Evolutionary conservation across 2,888 invertebrate genomes (phyloP).

Genomic region (Isoperla grammatica): DNA sequence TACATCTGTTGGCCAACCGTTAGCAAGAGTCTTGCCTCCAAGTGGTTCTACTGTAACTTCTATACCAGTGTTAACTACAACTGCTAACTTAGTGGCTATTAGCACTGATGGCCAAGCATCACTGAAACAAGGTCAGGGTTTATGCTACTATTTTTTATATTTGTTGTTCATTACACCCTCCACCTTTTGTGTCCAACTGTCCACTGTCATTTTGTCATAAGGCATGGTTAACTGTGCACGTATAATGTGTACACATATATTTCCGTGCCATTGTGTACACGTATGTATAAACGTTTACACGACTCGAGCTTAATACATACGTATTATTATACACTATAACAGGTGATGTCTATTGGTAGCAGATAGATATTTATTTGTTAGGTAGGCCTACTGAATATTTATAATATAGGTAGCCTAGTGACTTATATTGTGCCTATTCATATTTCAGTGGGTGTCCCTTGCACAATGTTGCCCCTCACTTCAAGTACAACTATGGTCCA

Average conservation of each 20-base stretch:
- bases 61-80: neutral
- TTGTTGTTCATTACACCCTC: too few species aligned
- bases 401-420: neutral
- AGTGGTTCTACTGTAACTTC: neutral
- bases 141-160: neutral
- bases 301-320: too few species aligned
- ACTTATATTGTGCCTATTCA: neutral
- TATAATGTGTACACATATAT: too few species aligned
- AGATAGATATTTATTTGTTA: too few species aligned
- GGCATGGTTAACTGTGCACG: too few species aligned
- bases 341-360: too few species aligned
- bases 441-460: neutral
- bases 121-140: slow-evolving; percentile 2
- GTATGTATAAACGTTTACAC: too few species aligned
- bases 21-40: neutral
- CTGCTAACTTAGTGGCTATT: neutral
- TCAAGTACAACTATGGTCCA: neutral
- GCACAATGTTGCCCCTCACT: neutral
- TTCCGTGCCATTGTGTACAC: too few species aligned
- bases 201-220: too few species aligned
- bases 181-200: too few species aligned
- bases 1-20: neutral
- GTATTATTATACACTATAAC: too few species aligned
- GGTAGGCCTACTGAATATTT: neutral
- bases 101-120: neutral